Evolutionary conservation across 2,113 vertebrate species (phyloP), one percentile per base, ranked within the genome.

Genomic region (Poeciliopsis occidentalis): DNA sequence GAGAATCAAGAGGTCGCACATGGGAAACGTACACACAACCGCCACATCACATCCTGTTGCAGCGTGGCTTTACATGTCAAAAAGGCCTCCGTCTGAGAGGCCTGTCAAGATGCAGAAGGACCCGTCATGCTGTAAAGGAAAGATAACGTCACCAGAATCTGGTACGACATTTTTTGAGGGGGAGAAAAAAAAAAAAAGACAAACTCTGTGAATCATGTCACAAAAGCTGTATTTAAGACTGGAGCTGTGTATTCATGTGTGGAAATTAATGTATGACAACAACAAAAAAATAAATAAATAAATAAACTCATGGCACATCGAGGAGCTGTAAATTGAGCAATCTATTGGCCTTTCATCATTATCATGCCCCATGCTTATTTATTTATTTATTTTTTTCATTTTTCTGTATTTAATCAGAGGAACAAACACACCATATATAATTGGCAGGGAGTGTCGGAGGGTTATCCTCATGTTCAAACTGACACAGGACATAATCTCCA

Each of bases 31-130:
- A 13, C 26, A 47, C 60, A 64, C 27, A 47, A 57, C 68, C 74
- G 66, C 71, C 70, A 84, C 73, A 44, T 86, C 85, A 87, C 86
- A 88, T 84, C 73, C 77, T 75, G 76, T 84, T 34, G 80, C 82
- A 78, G 69, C 27, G 39, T 54, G 69, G 80, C 84, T 81, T 64
- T 87, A 82, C 87, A 80, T 82, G 87, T 87, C 87, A 88, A 76
- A 85, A 65, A 84, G 81, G 57, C 84, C 75, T 80, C 75, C 73
- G 69, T 82, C 60, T 64, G 69, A 85, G 69, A 67, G 67, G 81
- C 61, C 72, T 91, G 90, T 92, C 91, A 86, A 86, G 80, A 91
- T 70, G 82, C 89, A 90, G 90, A 90, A 87, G 91, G 89, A 88
- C 91, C 87, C 80, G 91, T 89, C 88, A 88, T 64, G 77, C 85